Base-by-base conservation (phyloP, 2,113 vertebrate species). In the Callochromis pleurospilus region DNA sequence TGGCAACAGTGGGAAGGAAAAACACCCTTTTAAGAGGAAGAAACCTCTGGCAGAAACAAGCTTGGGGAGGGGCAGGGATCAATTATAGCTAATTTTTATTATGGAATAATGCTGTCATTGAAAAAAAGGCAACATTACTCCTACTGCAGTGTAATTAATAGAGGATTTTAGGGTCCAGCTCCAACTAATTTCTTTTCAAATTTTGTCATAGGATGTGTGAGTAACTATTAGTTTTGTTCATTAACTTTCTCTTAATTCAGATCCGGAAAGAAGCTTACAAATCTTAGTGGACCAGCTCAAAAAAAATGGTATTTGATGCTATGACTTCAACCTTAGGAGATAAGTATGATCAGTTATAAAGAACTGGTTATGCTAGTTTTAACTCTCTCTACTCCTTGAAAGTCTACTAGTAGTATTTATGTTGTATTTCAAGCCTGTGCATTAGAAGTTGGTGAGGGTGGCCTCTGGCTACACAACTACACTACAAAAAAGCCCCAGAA, bases 361-460 rank as follows among this genome's bases (percentile, higher is more conserved):
- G 15, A 31, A 29, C 0, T 77, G 6, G 42, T 49, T 26, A 49
- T 47, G 70, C 24, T 49, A 8, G 42, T 49, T 49, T 77, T 77
- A 31, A 0, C 10, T 11, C 24, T 26, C 14, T 19, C 42, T n/a
- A 38, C 31, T 0, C 33, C 60, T 65, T 65, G 6, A 65, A 65
- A 65, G 33, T 38, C 33, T 38, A 21, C 10, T 65, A 13, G 33
- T 38, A 21, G 60, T 21, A 21, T 38, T 65, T 0, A 11, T 8
- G 33, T 65, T 65, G 17, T 5, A 38, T 65, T 65, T 65, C 60
- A 38, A n/a, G 33, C 60, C 33, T 65, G 3, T 38, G 33, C 60
- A 38, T 38, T 7, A 38, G 33, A 65, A 38, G 60, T 65, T 65
- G 21, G 6, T 65, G 33, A 65, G 33, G 10, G 60, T 65, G 33